Evolutionary conservation across 2,113 vertebrate species (phyloP).

Genomic region (Poeciliopsis prolifica): DNA sequence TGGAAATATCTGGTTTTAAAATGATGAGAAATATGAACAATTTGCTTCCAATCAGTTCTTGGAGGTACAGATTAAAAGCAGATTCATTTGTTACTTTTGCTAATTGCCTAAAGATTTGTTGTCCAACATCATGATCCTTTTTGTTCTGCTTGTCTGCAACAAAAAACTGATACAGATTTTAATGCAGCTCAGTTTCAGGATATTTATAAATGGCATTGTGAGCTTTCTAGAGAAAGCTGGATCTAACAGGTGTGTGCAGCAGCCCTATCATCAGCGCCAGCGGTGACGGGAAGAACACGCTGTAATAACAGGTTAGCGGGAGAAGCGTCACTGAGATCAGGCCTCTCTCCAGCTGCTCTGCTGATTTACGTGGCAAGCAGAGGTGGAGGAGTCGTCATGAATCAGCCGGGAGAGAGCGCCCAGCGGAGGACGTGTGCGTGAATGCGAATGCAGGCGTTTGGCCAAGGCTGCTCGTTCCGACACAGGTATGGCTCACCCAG

Average conservation of each 20-base stretch:
- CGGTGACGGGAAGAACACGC: constrained; percentile 19
- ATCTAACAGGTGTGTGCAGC: constrained; percentile 45
- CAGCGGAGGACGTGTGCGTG: constrained; percentile 58
- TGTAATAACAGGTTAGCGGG: constrained; percentile 48
- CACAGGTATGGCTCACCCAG: constrained; percentile 33
- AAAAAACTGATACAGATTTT: constrained; percentile 18
- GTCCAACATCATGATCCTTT: background rate
- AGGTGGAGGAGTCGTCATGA: constrained; percentile 59
- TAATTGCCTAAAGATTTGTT: background rate
- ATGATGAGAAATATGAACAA: too few species aligned
- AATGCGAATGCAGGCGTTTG: constrained; percentile 61
- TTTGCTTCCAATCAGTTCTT: too few species aligned
- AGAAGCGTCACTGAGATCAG: constrained; percentile 9
- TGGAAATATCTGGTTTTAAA: too few species aligned
- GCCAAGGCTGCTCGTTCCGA: constrained; percentile 34
- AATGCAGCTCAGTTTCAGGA: constrained; percentile 5
- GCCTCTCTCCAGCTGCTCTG: constrained; percentile 34
- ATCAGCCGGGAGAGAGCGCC: constrained; percentile 45
- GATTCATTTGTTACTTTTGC: background rate
- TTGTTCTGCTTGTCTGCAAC: constrained; percentile 6
- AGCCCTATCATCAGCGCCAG: constrained; percentile 29
- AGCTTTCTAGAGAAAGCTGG: constrained; percentile 6
- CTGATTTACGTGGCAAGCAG: constrained; percentile 53
- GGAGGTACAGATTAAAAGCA: background rate
- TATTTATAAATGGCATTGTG: constrained; percentile 28